Base-by-base conservation (phyloP, 2,797 vertebrate species). In the Lacerta viridis region DNA sequence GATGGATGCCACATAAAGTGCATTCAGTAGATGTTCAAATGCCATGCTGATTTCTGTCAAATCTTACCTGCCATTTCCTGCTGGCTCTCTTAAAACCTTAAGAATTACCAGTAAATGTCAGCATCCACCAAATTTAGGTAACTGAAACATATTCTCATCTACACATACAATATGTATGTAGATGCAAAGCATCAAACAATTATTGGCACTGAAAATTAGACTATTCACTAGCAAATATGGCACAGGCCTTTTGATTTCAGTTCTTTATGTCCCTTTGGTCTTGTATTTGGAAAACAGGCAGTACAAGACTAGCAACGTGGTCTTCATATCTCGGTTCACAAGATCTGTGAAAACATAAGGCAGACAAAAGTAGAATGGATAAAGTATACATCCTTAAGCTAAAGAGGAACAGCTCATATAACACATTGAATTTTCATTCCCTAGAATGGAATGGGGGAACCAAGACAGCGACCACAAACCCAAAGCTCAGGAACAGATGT, bases 281-380 rank as follows among this genome's bases (percentile, higher is more conserved):
- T 97, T 97, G 95, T 99, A 97, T 92, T 96, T 98, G 92, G 94
- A 96, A 91, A 98, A 99, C 85, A 99, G 94, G 87, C 97, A 92
- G 33, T 99, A 98, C 39, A 99, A 96, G 91, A 99, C 93, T 89
- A 97, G 96, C 96, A 99, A 93, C 0, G 97, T 98, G 77, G 97
- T 93, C 75, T 96, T 92, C 39, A 71, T 1, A 23, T 99, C 98
- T 96, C 98, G 96, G 0, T 98, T 98, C 90, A 99, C 97, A 0
- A 99, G 97, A 96, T 98, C 99, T 99, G 97, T 59, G 72, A 95
- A 92, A 25, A 92, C 78, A 95, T 39, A 93, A 83, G 83, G 71
- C 94, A 92, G 23, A 90, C 72, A 94, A 50, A 93, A 82, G 81
- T 0, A 15, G n/a, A 80, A 90, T 39, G 68, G 72, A 90, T 89